A percentile compares a stretch with the other conserved stretches of the same genome.
Evolutionary conservation across 92 coral and sea anemone genomes (phyloP).

Genomic region (Porites evermanni): DNA sequence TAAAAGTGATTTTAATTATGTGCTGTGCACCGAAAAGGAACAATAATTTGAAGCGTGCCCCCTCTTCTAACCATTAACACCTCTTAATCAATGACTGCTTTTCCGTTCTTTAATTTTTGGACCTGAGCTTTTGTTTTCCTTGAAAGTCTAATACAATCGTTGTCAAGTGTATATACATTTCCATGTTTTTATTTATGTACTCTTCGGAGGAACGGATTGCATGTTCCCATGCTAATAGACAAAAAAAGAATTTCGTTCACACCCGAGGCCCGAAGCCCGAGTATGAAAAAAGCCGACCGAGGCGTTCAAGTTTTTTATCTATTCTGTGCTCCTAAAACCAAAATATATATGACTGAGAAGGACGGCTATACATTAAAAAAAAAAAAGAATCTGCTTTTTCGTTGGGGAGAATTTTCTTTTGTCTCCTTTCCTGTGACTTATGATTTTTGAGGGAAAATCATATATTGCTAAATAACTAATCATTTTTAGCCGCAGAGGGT

Average conservation of each 20-base stretch:
- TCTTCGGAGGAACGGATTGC: neutral
- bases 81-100: neutral
- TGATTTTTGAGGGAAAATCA: neutral
- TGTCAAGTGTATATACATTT: neutral
- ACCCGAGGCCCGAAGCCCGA: too few species aligned
- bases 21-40: neutral
- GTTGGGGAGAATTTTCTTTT: neutral
- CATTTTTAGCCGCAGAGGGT: neutral
- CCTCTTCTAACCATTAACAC: slow-evolving; percentile 12
- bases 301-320: too few species aligned
- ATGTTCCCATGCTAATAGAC: too few species aligned
- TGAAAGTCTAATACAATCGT: neutral
- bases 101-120: neutral
- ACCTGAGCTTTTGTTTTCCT: neutral
- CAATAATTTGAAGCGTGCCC: neutral
- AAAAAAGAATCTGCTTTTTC: too few species aligned
- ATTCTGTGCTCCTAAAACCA: too few species aligned
- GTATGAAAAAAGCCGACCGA: too few species aligned
- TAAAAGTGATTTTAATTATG: neutral
- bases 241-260: too few species aligned
- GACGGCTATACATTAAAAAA: too few species aligned
- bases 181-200: neutral
- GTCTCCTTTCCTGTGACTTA: neutral
- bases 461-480: neutral
- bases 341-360: too few species aligned